phyloP scores from a whole-genome alignment of 2,797 vertebrate species.

The Rhincodon typus region DNA sequence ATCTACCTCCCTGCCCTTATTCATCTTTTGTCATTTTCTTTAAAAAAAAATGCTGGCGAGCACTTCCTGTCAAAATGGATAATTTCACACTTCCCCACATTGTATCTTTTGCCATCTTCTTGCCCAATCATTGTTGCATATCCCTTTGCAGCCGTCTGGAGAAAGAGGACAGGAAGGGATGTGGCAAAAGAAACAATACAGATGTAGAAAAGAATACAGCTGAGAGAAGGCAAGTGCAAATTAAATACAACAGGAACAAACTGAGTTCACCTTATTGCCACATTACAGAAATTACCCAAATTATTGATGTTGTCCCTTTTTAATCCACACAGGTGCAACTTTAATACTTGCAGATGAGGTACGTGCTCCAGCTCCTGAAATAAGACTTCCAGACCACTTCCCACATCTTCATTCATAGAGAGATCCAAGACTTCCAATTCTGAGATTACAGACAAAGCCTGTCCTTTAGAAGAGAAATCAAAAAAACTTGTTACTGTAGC shows the following conservation, averaged over 20 bases:
- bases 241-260: slow-evolving; percentile 8
- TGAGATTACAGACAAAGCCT: slow-evolving; percentile 49
- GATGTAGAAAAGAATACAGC: not conserved
- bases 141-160: not conserved
- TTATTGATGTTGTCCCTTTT: slow-evolving; percentile 50
- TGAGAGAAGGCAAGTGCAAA: not conserved
- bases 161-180: not conserved
- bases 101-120: too few relatives aligned
- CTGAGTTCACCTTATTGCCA: too few relatives aligned
- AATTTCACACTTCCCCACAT: too few relatives aligned
- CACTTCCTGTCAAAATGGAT: too few relatives aligned
- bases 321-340: slow-evolving; percentile 68
- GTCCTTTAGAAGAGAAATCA: slow-evolving; percentile 52
- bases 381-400: slow-evolving; percentile 53
- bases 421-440: slow-evolving; percentile 66
- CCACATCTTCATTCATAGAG: slow-evolving; percentile 66
- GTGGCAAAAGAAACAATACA: not conserved
- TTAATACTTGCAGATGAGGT: slow-evolving; percentile 55
- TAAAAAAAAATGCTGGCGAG: too few relatives aligned
- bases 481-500: not conserved
- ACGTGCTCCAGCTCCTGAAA: slow-evolving; percentile 56
- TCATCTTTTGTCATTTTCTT: too few relatives aligned
- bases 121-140: too few relatives aligned
- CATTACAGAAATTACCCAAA: slow-evolving; percentile 56
- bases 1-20: too few relatives aligned